A percentile compares a stretch with the other conserved stretches of the same genome.
phyloP scores from a whole-genome alignment of 2,888 invertebrate genomes.

The Stramonita haemastoma region DNA sequence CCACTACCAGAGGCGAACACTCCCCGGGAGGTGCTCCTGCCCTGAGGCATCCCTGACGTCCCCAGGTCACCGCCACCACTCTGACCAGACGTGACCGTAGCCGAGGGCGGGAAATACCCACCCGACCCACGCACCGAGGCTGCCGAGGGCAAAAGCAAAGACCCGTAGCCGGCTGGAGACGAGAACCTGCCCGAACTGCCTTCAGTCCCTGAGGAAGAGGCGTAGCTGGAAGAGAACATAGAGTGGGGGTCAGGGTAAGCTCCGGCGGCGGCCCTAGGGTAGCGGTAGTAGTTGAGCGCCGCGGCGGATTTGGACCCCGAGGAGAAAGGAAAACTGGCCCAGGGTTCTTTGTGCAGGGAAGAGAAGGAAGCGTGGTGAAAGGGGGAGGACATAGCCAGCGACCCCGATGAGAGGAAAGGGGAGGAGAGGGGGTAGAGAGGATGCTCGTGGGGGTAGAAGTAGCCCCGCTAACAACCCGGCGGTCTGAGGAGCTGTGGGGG shows the following conservation, averaged over 20 bases:
- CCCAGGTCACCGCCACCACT: background rate
- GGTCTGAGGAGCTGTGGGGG: background rate
- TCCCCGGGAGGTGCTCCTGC: background rate
- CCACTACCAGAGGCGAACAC: background rate
- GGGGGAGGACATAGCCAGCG: background rate
- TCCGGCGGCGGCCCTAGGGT: background rate
- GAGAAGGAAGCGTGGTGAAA: background rate
- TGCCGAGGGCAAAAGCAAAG: background rate
- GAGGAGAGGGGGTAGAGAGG: slow-evolving; percentile 27
- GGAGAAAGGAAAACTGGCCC: slow-evolving; percentile 11
- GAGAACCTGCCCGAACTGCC: slow-evolving; percentile 12
- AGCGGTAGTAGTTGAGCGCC: slow-evolving; percentile 26
- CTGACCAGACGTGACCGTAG: slow-evolving; percentile 34
- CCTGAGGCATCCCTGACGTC: background rate
- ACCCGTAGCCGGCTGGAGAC: background rate
- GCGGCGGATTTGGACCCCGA: slow-evolving; percentile 18
- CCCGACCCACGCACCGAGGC: background rate
- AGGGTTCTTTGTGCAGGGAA: slow-evolving; percentile 31
- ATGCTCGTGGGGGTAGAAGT: slow-evolving; percentile 4
- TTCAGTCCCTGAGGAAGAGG: background rate
- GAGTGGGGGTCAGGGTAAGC: background rate
- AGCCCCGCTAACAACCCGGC: background rate
- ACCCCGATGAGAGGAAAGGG: slow-evolving; percentile 11
- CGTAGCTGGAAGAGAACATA: background rate
- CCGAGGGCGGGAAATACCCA: slow-evolving; percentile 22